Percentiles rank a stretch among this genome's conserved stretches.
Conservation (phyloP, 2,888 invertebrate species). For the Clanis bilineata region DNA sequence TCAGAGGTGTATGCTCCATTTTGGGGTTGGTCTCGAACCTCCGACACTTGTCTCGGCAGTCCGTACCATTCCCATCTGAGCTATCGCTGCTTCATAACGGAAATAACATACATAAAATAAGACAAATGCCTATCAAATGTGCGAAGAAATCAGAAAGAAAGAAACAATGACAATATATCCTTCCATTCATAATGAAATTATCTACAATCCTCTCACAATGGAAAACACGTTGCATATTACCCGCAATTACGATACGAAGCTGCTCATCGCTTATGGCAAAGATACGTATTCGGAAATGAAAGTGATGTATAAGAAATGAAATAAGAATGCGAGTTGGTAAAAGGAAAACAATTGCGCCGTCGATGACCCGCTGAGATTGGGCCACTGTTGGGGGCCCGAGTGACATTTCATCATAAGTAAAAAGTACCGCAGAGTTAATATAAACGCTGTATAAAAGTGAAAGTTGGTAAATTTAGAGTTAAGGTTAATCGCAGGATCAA, state of each 20-base stretch:
- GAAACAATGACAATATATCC: background rate
- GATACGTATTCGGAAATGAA: conserved; percentile 29
- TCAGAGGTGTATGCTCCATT: too few species aligned
- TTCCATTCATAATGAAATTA: background rate
- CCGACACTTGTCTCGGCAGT: too few species aligned
- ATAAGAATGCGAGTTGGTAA: conserved; percentile 10
- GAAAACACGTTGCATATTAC: background rate
- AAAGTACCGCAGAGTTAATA: conserved; percentile 7
- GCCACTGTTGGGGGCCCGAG: conserved; percentile 11
- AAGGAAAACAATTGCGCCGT: conserved; percentile 13
- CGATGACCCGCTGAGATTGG: conserved; percentile 10
- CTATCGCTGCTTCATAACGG: too few species aligned
- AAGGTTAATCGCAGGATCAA: background rate
- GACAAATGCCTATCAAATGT: background rate
- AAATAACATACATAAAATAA: too few species aligned
- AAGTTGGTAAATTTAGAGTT: background rate
- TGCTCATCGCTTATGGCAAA: conserved; percentile 8
- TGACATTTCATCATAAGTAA: conserved; percentile 13
- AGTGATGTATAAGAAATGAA: conserved; percentile 19
- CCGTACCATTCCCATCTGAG: too few species aligned
- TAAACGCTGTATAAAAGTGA: conserved; percentile 3
- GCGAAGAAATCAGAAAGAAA: background rate
- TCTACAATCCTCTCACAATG: background rate
- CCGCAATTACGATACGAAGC: conserved; percentile 14
- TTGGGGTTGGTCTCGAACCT: too few species aligned